These are phyloP conservation scores for Betta splendens DNA, from an alignment of 2,797 vertebrate species.

Conservation along the genomic window DNA sequence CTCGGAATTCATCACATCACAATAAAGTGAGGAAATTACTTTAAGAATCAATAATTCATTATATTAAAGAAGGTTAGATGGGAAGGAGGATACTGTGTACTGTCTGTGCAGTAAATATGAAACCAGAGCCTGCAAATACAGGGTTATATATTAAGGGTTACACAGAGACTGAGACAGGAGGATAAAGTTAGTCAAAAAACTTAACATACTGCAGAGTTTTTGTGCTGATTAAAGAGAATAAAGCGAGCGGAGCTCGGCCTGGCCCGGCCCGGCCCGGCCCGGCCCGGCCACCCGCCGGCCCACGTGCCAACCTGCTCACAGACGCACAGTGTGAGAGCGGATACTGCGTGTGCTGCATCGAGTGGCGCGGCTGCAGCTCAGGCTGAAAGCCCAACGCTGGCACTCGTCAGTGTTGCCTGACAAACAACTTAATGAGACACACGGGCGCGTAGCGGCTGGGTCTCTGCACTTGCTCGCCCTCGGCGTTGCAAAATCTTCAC, in stretches of 20 bases:
- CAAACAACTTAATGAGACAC: conserved; percentile 59
- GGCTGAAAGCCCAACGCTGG: conserved; percentile 53
- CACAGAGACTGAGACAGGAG: too few relatives aligned
- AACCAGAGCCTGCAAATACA: too few relatives aligned
- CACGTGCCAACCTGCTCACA: conserved; percentile 59
- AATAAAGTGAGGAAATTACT: not conserved
- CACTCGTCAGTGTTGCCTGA: conserved; percentile 45
- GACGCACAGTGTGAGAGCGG: conserved; percentile 54
- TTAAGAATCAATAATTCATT: too few relatives aligned
- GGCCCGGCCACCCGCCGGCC: conserved; percentile 36
- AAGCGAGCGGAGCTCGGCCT: conserved; percentile 5
- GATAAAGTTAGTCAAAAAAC: too few relatives aligned
- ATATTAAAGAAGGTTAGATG: too few relatives aligned
- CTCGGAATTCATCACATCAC: conserved; percentile 9
- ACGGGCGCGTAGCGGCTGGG: conserved; percentile 27
- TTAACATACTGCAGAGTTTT: too few relatives aligned
- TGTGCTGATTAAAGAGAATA: not conserved
- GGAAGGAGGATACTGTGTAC: too few relatives aligned
- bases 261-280: conserved; percentile 18
- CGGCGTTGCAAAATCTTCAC: conserved; percentile 13
- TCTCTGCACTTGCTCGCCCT: conserved; percentile 24
- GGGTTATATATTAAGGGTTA: too few relatives aligned
- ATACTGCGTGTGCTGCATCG: conserved; percentile 63
- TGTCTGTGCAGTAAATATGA: too few relatives aligned
- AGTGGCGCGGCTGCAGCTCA: conserved; percentile 61